Evolutionary conservation across 1,140 invertebrate genomes (phyloP).

Genomic region (Drosophila orosa): DNA sequence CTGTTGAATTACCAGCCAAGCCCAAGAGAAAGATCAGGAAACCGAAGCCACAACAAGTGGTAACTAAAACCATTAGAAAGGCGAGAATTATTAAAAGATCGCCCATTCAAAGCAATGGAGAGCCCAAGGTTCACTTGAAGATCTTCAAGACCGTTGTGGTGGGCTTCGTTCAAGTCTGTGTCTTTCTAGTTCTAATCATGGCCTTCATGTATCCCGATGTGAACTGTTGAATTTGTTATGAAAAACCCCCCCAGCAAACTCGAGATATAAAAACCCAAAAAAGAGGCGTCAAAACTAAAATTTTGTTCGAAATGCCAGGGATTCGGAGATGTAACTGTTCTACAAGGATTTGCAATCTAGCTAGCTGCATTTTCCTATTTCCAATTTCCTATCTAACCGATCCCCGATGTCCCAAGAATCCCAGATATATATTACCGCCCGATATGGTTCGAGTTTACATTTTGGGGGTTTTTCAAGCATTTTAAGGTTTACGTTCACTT

Average conservation of each 20-base stretch:
- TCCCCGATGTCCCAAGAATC: neutral
- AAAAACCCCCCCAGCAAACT: neutral
- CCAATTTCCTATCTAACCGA: neutral
- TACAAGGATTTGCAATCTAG: too few relatives aligned
- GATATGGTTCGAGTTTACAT: conserved; percentile 21
- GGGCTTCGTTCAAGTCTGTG: conserved; percentile 59
- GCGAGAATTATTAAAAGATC: neutral
- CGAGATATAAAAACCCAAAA: neutral
- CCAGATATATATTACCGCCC: neutral
- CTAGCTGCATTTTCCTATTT: neutral
- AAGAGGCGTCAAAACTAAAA: neutral
- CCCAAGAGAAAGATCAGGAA: too few relatives aligned
- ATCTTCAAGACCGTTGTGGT: conserved; percentile 67
- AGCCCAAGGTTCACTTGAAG: conserved; percentile 47
- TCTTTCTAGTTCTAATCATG: conserved; percentile 75
- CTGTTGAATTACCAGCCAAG: neutral
- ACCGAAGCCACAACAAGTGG: neutral
- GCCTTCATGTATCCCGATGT: conserved; percentile 74
- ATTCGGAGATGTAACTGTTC: neutral
- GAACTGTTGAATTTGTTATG: conserved; percentile 36
- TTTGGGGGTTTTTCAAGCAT: conserved; percentile 7
- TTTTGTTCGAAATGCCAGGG: neutral
- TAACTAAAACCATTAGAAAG: neutral
- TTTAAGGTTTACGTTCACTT: conserved; percentile 9
- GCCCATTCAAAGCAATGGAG: conserved; percentile 24